Evolutionary conservation across 2,888 invertebrate genomes (phyloP).

Genomic region (Eupeodes latifasciatus): DNA sequence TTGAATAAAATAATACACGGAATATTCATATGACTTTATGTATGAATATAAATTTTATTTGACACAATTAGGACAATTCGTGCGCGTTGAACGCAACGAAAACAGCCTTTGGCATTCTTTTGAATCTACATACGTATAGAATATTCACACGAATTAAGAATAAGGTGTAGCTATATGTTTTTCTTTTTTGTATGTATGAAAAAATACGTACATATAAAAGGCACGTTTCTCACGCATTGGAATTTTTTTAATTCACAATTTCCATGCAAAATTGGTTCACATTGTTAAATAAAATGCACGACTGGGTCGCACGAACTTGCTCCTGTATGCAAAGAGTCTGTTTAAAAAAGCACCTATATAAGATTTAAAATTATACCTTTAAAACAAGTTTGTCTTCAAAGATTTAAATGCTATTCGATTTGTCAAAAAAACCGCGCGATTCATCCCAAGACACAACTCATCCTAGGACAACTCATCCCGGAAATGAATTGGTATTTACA

Average conservation of each 20-base stretch:
- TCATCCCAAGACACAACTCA: too few relatives aligned
- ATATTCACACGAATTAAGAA: conserved; percentile 15
- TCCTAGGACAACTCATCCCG: too few relatives aligned
- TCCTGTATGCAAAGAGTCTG: too few relatives aligned
- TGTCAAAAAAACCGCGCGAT: too few relatives aligned
- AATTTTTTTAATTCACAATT: conserved; percentile 19
- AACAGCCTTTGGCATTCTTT: not conserved
- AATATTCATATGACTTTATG: not conserved
- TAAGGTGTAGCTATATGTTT: not conserved
- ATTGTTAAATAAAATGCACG: too few relatives aligned
- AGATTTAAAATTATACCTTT: too few relatives aligned
- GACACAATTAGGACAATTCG: conserved; percentile 18
- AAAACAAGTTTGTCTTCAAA: too few relatives aligned
- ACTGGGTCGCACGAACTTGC: too few relatives aligned
- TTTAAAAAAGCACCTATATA: too few relatives aligned
- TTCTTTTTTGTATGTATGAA: not conserved
- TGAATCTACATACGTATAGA: not conserved
- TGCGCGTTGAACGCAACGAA: not conserved
- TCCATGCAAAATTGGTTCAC: conserved; percentile 10
- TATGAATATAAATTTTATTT: conserved; percentile 24
- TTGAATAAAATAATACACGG: not conserved
- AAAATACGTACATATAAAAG: not conserved
- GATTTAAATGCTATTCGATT: too few relatives aligned
- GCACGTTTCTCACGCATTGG: conserved; percentile 15
- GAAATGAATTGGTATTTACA: too few relatives aligned